Conservation (phyloP, 2,797 vertebrate genomes). For the Malacoraja senta region DNA sequence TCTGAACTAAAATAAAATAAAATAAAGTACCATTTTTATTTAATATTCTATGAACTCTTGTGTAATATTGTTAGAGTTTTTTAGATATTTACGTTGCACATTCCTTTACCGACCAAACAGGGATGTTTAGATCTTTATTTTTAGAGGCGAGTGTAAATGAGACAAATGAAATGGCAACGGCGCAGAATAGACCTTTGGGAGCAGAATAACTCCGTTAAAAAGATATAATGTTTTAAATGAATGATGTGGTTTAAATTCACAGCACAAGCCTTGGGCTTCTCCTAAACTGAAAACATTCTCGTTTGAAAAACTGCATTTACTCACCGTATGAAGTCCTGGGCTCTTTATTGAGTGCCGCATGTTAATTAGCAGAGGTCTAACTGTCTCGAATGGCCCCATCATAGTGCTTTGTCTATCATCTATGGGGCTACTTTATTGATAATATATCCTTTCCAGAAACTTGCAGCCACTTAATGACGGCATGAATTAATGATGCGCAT, state of each 20-base stretch:
- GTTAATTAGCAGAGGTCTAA: slow-evolving; percentile 45
- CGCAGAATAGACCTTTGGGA: not conserved
- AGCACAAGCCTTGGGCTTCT: too few species aligned
- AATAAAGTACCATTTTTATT: too few species aligned
- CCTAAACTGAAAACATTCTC: not conserved
- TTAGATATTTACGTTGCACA: not conserved
- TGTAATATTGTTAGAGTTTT: not conserved
- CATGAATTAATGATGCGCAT: slow-evolving; percentile 66
- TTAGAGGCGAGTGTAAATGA: not conserved
- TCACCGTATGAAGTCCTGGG: slow-evolving; percentile 39
- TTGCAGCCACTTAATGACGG: slow-evolving; percentile 65
- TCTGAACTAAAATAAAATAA: not conserved
- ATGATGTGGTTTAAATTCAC: not conserved
- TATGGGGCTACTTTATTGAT: slow-evolving; percentile 62
- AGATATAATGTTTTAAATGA: not conserved
- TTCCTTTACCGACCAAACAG: not conserved
- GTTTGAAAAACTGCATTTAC: slow-evolving; percentile 27
- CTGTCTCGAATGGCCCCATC: slow-evolving; percentile 41
- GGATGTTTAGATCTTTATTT: not conserved
- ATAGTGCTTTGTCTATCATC: slow-evolving; percentile 43
- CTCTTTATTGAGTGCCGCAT: slow-evolving; percentile 40
- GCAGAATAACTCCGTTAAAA: not conserved
- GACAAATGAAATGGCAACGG: not conserved
- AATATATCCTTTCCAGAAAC: slow-evolving; percentile 58
- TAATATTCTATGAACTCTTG: not conserved